Conservation (phyloP, 2,888 invertebrate species). For the Macrosoma leucophasiata region DNA sequence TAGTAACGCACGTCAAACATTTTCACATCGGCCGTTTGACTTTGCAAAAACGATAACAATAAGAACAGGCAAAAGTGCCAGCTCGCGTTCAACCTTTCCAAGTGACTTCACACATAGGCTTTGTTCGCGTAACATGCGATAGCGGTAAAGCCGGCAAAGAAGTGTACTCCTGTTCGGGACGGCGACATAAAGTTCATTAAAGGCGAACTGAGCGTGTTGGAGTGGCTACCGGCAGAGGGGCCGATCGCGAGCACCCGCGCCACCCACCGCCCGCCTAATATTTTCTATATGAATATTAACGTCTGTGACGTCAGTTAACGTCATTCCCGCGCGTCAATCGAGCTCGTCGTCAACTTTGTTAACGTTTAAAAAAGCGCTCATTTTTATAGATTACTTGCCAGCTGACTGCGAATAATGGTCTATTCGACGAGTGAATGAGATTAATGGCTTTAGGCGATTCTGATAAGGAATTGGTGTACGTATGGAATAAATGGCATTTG, state of each 20-base stretch:
- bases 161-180: slow-evolving; percentile 70
- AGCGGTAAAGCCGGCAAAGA: slow-evolving; percentile 58
- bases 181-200: slow-evolving; percentile 74
- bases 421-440: no score
- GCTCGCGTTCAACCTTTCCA: slow-evolving; percentile 55
- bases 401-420: slow-evolving; percentile 3
- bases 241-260: slow-evolving; percentile 35
- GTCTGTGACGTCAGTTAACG: slow-evolving; percentile 32
- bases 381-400: slow-evolving; percentile 3
- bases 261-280: slow-evolving; percentile 44
- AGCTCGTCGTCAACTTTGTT: slow-evolving; percentile 19
- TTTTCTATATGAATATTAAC: slow-evolving; percentile 60
- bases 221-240: slow-evolving; percentile 58
- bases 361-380: slow-evolving; percentile 10
- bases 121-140: slow-evolving; percentile 66
- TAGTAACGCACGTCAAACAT: slow-evolving; percentile 30
- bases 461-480: no score
- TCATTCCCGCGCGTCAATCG: slow-evolving; percentile 27
- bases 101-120: slow-evolving; percentile 59
- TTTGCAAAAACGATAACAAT: slow-evolving; percentile 56
- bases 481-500: no score
- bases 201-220: slow-evolving; percentile 68
- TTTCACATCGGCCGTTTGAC: slow-evolving; percentile 40
- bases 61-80: slow-evolving; percentile 51
- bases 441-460: no score